phyloP scores from a whole-genome alignment of 2,797 vertebrate genomes.

The Cirrhinus molitorella region DNA sequence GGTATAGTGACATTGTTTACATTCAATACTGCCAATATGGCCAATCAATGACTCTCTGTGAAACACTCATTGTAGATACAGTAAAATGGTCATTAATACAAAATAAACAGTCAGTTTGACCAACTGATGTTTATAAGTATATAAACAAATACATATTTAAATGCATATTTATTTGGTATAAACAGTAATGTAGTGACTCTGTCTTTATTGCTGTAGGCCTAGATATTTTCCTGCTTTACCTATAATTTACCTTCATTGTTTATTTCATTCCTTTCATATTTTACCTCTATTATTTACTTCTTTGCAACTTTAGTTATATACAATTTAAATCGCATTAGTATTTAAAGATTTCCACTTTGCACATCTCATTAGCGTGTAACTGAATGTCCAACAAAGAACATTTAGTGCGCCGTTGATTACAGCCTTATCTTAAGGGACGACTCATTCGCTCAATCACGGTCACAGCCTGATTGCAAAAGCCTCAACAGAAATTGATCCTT shows the following conservation, averaged over 20 bases:
- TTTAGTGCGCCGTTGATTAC: slow-evolving; percentile 82
- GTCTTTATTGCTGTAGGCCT: neutral
- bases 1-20: too few relatives aligned
- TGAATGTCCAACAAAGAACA: slow-evolving; percentile 46
- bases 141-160: neutral
- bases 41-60: too few relatives aligned
- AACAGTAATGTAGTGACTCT: neutral
- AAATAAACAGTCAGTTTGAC: neutral
- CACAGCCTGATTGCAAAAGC: slow-evolving; percentile 84
- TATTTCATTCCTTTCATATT: neutral
- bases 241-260: neutral
- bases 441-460: slow-evolving; percentile 75
- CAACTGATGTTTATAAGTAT: neutral
- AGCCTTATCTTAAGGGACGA: slow-evolving; percentile 85
- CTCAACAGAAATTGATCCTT: slow-evolving; percentile 87
- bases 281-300: slow-evolving; percentile 27
- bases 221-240: neutral
- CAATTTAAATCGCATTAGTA: slow-evolving; percentile 86
- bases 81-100: neutral
- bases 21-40: too few relatives aligned
- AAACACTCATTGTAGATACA: too few relatives aligned
- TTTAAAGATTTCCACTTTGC: slow-evolving; percentile 86
- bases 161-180: neutral
- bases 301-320: slow-evolving; percentile 79
- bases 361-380: slow-evolving; percentile 76